These are phyloP conservation scores for Leucozona laternaria DNA, from an alignment of 2,888 invertebrate genomes.

Conservation along the genomic window DNA sequence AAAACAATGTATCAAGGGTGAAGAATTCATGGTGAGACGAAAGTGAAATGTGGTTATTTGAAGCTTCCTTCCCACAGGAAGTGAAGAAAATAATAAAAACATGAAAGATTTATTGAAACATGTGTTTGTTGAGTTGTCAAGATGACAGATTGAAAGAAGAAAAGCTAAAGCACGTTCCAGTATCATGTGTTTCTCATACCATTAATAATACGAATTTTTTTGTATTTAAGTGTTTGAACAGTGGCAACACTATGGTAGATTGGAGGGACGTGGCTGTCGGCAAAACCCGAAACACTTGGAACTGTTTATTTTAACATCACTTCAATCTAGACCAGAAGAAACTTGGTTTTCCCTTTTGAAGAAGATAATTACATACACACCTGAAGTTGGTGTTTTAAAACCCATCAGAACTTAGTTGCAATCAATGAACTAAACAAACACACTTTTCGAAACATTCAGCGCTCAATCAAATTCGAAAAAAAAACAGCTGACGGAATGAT, in stretches of 20 bases:
- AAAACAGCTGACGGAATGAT: too few species aligned
- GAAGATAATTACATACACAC: too few species aligned
- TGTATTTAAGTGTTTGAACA: not conserved
- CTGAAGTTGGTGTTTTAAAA: too few species aligned
- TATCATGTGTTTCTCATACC: not conserved
- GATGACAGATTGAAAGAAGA: not conserved
- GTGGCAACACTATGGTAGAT: not conserved
- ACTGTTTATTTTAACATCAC: too few species aligned
- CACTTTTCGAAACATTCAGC: too few species aligned
- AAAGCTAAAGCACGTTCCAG: constrained; percentile 16
- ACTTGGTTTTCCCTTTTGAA: too few species aligned
- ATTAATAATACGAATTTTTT: not conserved
- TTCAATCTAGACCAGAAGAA: too few species aligned
- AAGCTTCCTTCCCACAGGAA: constrained; percentile 17
- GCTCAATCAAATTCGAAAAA: too few species aligned
- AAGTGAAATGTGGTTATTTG: constrained; percentile 7
- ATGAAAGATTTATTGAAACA: constrained; percentile 18
- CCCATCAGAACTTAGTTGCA: too few species aligned
- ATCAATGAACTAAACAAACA: too few species aligned
- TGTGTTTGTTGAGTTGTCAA: constrained; percentile 1
- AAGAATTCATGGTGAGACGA: not conserved
- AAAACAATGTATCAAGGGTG: constrained; percentile 5
- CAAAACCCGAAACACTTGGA: not conserved
- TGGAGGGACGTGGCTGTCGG: not conserved
- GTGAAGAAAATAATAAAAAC: not conserved